Percentiles rank a stretch among this genome's conserved stretches.
Conservation (phyloP, 2,888 invertebrate genomes). For the Actias luna region DNA sequence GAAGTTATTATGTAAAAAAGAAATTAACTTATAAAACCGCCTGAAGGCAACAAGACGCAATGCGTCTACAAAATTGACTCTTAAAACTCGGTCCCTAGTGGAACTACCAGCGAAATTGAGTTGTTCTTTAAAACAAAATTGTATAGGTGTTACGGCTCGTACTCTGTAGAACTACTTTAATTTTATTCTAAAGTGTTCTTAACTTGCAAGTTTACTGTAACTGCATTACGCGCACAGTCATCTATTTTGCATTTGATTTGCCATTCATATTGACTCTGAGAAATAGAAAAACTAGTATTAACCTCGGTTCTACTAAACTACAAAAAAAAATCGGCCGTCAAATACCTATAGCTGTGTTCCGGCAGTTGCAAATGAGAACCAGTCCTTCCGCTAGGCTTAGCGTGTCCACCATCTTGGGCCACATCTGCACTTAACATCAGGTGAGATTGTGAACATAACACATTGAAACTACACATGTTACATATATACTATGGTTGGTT, state of each 20-base stretch:
- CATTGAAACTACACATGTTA: too few relatives aligned
- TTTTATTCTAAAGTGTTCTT: constrained; percentile 8
- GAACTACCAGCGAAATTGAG: constrained; percentile 27
- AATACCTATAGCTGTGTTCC: too few relatives aligned
- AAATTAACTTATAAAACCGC: constrained; percentile 24
- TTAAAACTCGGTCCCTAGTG: constrained; percentile 19
- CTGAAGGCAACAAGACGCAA: constrained; percentile 22
- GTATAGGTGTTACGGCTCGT: constrained; percentile 6
- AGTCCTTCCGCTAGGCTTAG: too few relatives aligned
- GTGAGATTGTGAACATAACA: too few relatives aligned
- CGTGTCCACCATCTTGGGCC: too few relatives aligned
- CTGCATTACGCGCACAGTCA: constrained; percentile 4
- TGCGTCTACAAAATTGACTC: constrained; percentile 27
- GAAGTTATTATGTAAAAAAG: constrained; percentile 24
- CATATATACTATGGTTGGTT: too few relatives aligned
- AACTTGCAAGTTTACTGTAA: constrained; percentile 3
- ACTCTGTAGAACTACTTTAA: constrained; percentile 9
- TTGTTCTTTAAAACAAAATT: constrained; percentile 24
- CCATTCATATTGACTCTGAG: not conserved
- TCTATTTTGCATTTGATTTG: not conserved
- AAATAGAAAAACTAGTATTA: not conserved
- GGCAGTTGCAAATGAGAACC: too few relatives aligned
- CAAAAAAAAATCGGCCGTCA: too few relatives aligned
- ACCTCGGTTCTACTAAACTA: too few relatives aligned
- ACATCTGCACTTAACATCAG: too few relatives aligned